Base-by-base conservation (phyloP, 1,140 invertebrate genomes). In the Drosophila ercepeae region DNA sequence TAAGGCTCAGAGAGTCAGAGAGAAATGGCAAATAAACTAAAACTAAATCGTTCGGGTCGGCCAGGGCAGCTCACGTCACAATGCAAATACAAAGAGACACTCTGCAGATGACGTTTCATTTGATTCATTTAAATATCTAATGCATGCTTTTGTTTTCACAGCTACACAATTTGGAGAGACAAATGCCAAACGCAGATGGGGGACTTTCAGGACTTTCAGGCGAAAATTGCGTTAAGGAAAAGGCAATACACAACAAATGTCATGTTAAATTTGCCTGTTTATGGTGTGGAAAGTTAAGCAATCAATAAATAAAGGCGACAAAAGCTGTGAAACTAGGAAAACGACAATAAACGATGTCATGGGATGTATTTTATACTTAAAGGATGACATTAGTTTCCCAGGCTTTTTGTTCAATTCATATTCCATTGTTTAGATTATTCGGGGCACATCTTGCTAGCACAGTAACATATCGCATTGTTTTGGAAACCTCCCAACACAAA, bases 51-150 rank as follows among this genome's bases (percentile, higher is more conserved):
- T 48, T 45, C 21, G 21, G 21, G 21, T 4, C 21, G 29, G 29
- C 11, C 29, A 9, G 29, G 29, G 29, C 9, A 32, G 29, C 29
- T 27, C 21, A 27, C 18, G 21, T 49, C 51, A 13, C 29, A 41
- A 18, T 14, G 27, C 68, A 63, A 14, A 73, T 21, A 64, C 39
- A 74, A 42, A 45, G 23, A 42, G 32, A 23, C 11, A 9, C 21
- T 9, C 57, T 74, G 78, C 54, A 58, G 49, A 71, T 78, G 64
- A 71, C 52, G 44, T 78, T 75, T 51, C 36, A 44, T 55, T 78
- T 59, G 55, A 50, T 69, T 78, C 52, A 71, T 75, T 58, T 53
- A 75, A 84, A 67, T 75, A 55, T 71, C 58, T 55, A 70, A 78
- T 58, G 54, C 69, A 59, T 58, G 50, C 52, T 60, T 52, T 65